Percentiles rank a stretch among this genome's conserved stretches.
Evolutionary conservation across 2,797 vertebrate species (phyloP).

Genomic region (Sebastes itinus): DNA sequence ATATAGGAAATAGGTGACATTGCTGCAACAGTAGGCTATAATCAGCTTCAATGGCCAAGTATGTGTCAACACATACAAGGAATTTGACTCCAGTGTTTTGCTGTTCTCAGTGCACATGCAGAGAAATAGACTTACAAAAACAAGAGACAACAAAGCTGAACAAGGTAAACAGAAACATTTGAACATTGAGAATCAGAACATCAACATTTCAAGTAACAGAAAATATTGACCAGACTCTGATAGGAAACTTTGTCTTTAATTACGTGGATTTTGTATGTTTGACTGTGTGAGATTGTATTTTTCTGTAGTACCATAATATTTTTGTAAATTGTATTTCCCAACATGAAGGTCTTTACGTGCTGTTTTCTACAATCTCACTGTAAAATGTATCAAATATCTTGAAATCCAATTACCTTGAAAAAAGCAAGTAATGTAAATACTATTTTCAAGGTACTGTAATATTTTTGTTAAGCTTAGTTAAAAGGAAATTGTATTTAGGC

Average conservation of each 20-base stretch:
- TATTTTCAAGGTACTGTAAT: neutral
- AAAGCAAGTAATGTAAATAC: neutral
- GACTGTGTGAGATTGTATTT: too few species aligned
- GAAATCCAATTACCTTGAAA: neutral
- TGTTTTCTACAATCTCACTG: neutral
- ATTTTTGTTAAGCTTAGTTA: neutral
- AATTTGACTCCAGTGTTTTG: neutral
- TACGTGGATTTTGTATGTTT: too few species aligned
- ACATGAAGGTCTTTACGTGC: neutral
- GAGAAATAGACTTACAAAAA: neutral
- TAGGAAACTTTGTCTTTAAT: neutral
- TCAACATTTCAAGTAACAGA: too few species aligned
- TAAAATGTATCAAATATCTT: neutral
- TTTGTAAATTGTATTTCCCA: neutral
- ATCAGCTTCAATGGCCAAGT: neutral
- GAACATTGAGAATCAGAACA: too few species aligned
- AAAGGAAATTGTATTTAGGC: neutral
- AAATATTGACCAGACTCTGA: too few species aligned
- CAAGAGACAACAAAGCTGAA: too few species aligned
- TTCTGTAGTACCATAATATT: too few species aligned
- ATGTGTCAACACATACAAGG: neutral
- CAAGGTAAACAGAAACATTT: too few species aligned
- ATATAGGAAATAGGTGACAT: too few species aligned
- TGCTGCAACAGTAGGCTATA: too few species aligned
- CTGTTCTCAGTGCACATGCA: neutral